These are phyloP conservation scores for Papilio glaucus DNA, from an alignment of 1,140 invertebrate genomes.

Conservation along the genomic window DNA sequence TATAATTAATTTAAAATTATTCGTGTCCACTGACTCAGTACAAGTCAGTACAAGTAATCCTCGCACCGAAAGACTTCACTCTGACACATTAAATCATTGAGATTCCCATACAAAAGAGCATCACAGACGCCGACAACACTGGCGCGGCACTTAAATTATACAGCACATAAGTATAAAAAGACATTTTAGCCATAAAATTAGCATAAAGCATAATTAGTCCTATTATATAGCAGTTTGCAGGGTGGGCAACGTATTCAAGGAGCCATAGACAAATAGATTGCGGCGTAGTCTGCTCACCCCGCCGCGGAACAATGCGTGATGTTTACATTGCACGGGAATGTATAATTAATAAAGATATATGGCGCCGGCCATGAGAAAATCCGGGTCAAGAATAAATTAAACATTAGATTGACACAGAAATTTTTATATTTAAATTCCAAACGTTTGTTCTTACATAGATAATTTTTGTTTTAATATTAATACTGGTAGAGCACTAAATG, in stretches of 20 bases:
- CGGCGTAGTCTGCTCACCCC: slow-evolving; percentile 45
- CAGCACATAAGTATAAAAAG: slow-evolving; percentile 63
- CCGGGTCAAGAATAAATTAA: slow-evolving; percentile 59
- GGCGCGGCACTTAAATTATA: slow-evolving; percentile 63
- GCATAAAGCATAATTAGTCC: slow-evolving; percentile 76
- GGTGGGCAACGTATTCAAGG: slow-evolving; percentile 59
- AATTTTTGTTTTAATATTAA: not conserved
- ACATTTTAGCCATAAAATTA: slow-evolving; percentile 73
- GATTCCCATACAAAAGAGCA: slow-evolving; percentile 61
- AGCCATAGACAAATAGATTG: slow-evolving; percentile 54
- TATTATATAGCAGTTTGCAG: slow-evolving; percentile 73
- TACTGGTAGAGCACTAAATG: no score
- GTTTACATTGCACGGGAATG: slow-evolving; percentile 79
- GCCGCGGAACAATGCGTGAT: slow-evolving; percentile 58
- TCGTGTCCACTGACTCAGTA: slow-evolving; percentile 10
- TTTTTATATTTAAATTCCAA: not conserved
- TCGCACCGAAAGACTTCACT: slow-evolving; percentile 39
- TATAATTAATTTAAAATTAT: slow-evolving; percentile 18
- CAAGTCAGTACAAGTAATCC: slow-evolving; percentile 41
- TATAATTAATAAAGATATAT: slow-evolving; percentile 78
- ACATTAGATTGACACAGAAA: not conserved
- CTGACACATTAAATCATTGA: slow-evolving; percentile 47
- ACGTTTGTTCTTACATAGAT: not conserved
- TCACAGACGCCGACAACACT: slow-evolving; percentile 43
- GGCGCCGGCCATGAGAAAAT: slow-evolving; percentile 67